Evolutionary conservation across 1,140 invertebrate species (phyloP).

Genomic region (Bombyx mandarina): DNA sequence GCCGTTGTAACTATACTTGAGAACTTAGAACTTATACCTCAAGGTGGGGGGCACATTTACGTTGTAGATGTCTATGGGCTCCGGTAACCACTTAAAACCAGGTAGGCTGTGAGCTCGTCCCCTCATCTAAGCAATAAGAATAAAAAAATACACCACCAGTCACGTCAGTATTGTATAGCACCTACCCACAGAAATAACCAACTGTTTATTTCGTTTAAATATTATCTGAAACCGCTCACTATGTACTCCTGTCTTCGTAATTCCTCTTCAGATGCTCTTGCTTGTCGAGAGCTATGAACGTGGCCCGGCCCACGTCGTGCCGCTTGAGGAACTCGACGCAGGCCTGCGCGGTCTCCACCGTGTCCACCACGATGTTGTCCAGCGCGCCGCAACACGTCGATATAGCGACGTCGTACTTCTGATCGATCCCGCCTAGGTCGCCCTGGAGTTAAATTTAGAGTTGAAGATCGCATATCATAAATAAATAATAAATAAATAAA

Average conservation of each 20-base stretch:
- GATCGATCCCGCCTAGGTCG: slow-evolving; percentile 95
- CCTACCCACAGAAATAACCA: not conserved
- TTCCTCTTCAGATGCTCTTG: slow-evolving; percentile 73
- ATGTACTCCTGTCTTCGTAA: slow-evolving; percentile 64
- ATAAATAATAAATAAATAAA: not conserved
- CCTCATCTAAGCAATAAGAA: no score
- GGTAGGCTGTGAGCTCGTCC: no score
- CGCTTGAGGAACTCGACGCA: slow-evolving; percentile 89
- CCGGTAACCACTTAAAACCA: no score
- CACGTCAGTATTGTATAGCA: not conserved
- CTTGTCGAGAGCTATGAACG: slow-evolving; percentile 84
- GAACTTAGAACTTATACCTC: no score
- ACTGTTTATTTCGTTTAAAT: not conserved
- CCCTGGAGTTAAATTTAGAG: slow-evolving; percentile 73
- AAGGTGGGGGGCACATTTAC: no score
- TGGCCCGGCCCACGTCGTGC: slow-evolving; percentile 81
- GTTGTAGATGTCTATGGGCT: no score
- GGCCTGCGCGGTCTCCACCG: slow-evolving; percentile 84
- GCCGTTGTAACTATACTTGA: no score
- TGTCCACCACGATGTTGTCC: slow-evolving; percentile 95
- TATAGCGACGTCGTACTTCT: slow-evolving; percentile 95
- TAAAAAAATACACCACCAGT: no score
- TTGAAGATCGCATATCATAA: not conserved
- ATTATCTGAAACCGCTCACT: slow-evolving; percentile 60
- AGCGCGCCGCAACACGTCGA: slow-evolving; percentile 93